These are phyloP conservation scores for Bursaphelenchus mucronatus DNA, from an alignment of 1,140 invertebrate genomes.

Conservation along the genomic window DNA sequence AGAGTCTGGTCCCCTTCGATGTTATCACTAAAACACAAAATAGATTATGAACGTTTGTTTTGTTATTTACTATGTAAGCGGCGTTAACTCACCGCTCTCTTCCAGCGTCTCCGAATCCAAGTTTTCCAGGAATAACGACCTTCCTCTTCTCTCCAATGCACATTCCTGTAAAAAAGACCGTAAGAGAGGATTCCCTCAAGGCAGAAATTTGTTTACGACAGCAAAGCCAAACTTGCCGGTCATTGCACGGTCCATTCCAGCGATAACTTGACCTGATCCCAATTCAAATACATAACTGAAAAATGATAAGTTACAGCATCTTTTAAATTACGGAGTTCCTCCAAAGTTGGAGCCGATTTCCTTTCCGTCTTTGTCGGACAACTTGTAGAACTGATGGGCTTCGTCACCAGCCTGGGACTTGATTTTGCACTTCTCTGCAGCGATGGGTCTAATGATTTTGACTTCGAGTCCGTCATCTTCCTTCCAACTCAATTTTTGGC, in stretches of 20 bases:
- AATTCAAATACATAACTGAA: slow-evolving; percentile 58
- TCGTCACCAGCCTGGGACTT: slow-evolving; percentile 56
- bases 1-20: slow-evolving; percentile 55
- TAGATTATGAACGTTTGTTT: neutral
- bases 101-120: slow-evolving; percentile 53
- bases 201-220: no score
- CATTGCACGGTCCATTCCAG: slow-evolving; percentile 53
- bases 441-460: slow-evolving; percentile 57
- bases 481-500: slow-evolving; percentile 43
- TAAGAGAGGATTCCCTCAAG: no score
- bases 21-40: slow-evolving; percentile 38
- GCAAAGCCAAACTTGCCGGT: neutral
- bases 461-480: slow-evolving; percentile 59
- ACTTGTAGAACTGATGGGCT: slow-evolving; percentile 57
- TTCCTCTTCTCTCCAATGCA: slow-evolving; percentile 60
- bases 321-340: slow-evolving; percentile 54
- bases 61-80: neutral
- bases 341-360: slow-evolving; percentile 60
- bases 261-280: slow-evolving; percentile 53
- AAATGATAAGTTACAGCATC: slow-evolving; percentile 4
- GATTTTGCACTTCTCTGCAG: slow-evolving; percentile 54
- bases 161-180: slow-evolving; percentile 41
- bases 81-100: slow-evolving; percentile 42
- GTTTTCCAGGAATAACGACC: slow-evolving; percentile 52
- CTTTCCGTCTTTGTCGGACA: slow-evolving; percentile 56